phyloP scores from a whole-genome alignment of 2,888 invertebrate genomes.

The Luffia ferchaultella region DNA sequence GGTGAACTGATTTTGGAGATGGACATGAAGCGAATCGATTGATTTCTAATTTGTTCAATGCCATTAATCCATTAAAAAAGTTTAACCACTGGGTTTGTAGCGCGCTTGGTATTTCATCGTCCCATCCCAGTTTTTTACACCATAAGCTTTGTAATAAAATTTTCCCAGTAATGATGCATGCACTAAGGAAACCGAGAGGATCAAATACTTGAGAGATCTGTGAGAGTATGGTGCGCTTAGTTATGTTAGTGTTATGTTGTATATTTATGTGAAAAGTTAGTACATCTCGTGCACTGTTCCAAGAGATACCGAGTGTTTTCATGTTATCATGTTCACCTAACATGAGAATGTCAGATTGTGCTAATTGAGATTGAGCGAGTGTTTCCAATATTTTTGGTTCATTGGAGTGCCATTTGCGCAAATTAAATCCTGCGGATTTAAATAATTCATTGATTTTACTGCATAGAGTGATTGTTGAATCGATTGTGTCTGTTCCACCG shows the following conservation, averaged over 20 bases:
- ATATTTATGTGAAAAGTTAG: constrained; percentile 8
- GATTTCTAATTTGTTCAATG: background rate
- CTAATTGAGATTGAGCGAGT: constrained; percentile 4
- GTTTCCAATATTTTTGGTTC: constrained; percentile 11
- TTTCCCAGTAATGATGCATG: constrained; percentile 16
- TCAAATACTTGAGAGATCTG: constrained; percentile 18
- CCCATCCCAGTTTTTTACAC: constrained; percentile 18
- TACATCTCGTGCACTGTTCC: constrained; percentile 11
- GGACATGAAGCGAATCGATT: constrained; percentile 15
- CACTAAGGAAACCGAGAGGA: constrained; percentile 18
- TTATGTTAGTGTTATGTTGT: background rate
- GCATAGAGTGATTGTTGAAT: background rate
- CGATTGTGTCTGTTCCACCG: constrained; percentile 1
- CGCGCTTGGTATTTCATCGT: constrained; percentile 12
- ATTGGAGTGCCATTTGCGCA: constrained; percentile 6
- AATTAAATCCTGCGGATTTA: background rate
- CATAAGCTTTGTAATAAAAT: constrained; percentile 18
- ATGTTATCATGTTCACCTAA: constrained; percentile 8
- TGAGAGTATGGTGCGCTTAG: constrained; percentile 16
- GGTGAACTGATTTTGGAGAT: constrained; percentile 10
- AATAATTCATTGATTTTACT: background rate
- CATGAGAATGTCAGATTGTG: constrained; percentile 9
- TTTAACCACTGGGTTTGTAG: background rate
- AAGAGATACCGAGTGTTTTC: constrained; percentile 15
- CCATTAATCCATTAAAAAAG: background rate